Base-by-base conservation (phyloP, 1,140 invertebrate genomes). In the Bombus pascuorum region DNA sequence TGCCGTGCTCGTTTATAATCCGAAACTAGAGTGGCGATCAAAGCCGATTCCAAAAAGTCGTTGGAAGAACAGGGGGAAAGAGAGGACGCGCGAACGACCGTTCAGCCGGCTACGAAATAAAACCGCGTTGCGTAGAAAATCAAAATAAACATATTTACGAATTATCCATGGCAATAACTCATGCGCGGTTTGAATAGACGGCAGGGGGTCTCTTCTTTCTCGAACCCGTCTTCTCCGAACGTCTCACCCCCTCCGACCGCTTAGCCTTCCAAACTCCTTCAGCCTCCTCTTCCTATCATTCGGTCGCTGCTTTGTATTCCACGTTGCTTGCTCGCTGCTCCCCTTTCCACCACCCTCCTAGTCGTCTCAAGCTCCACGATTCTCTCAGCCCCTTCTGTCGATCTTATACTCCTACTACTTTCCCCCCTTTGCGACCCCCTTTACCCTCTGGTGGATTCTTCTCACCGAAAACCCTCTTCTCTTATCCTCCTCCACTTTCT, bases 141-240 rank as follows among this genome's bases (percentile, higher is more conserved):
- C 93, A 94, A 95, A 94, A 95, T 94, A 95, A 94, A 95, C 94
- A 95, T 93, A 94, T 95, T 95, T 94, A 95, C 93, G 94, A 93
- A 95, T 95, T 95, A 95, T 94, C 93, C 93, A 92, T 78, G 91
- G 92, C 91, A 90, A 94, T 95, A 94, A 94, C 88, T 95, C 94
- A 94, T 80, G 87, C 89, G 91, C 90, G 93, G 93, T 95, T 95
- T 94, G 94, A 95, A 95, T 94, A 93, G 92, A 90, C 94, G 91
- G 93, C 93, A 91, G 94, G 94, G 92, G 94, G 93, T 94, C 93
- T 92, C 72, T 90, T 89, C 68, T 85, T 83, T 91, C 88, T 86
- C 74, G 79, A 79, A 85, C 81, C 44, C 73, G 72, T 79, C 81
- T 59, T 81, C 72, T n/a, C 39, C 44, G 68, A 71, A 80, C 70